phyloP scores from a whole-genome alignment of 2,888 invertebrate genomes.

The Elysia crispata region DNA sequence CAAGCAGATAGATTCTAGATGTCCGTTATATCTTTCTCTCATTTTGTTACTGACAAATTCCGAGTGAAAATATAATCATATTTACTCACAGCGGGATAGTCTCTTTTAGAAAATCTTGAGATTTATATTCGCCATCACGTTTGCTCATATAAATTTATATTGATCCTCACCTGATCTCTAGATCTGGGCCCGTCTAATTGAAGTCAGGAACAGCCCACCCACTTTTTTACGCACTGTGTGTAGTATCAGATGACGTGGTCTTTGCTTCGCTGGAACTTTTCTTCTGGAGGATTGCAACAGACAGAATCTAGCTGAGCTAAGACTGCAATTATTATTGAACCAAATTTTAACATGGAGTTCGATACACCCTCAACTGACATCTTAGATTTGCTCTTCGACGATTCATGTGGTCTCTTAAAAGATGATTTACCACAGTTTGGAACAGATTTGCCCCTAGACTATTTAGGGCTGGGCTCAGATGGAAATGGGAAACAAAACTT shows the following conservation, averaged over 20 bases:
- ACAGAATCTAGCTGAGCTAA: neutral
- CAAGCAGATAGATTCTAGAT: too few species aligned
- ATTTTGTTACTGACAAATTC: too few species aligned
- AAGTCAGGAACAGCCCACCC: neutral
- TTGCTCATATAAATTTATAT: neutral
- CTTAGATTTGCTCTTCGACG: slow-evolving; percentile 70
- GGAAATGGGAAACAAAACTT: slow-evolving; percentile 21
- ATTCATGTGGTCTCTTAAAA: slow-evolving; percentile 63
- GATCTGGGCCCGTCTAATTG: too few species aligned
- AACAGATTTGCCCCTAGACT: neutral
- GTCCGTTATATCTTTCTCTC: too few species aligned
- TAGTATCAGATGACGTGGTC: slow-evolving; percentile 36
- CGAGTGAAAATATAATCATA: too few species aligned
- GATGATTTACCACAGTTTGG: slow-evolving; percentile 53
- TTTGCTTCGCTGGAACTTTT: slow-evolving; percentile 21
- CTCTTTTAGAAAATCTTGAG: too few species aligned
- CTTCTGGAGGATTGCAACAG: neutral
- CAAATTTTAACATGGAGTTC: slow-evolving; percentile 49
- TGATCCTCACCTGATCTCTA: neutral
- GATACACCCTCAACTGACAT: slow-evolving; percentile 55
- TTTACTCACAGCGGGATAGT: too few species aligned
- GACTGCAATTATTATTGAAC: neutral
- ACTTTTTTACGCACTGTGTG: neutral
- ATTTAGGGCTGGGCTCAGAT: neutral
- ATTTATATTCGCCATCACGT: too few species aligned